Evolutionary conservation across 2,888 invertebrate genomes (phyloP), one percentile per base, ranked within the genome.

Genomic region (Agrilus mali): DNA sequence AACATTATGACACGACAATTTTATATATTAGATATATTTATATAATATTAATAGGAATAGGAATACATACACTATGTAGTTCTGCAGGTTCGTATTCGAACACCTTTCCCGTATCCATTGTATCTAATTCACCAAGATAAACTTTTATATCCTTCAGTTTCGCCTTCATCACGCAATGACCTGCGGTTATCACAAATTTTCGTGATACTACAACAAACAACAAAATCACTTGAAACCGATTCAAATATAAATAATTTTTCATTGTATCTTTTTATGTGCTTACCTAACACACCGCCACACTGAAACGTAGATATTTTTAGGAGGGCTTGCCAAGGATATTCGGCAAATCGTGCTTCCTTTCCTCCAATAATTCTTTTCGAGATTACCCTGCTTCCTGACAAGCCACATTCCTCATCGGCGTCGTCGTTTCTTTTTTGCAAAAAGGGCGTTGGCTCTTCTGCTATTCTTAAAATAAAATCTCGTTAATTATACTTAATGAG

Each of bases 271-370:
- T 27, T 27, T 27, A 10, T 27, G 2, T 10, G 27, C 53, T 53
- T 57, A 77, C 77, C 76, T 46, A 87, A 64, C 0, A 86, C 86
- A 1, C 87, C 87, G 2, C 88, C 87, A 55, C 87, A 88, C 57
- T 87, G 87, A 57, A 81, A 87, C 53, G 84, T 81, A 0, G 80
- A 78, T 52, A 87, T 86, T 57, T 87, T 77, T 47, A 88, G 82
- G 55, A 87, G 87, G 0, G 85, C 86, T 60, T 87, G 87, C 87
- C 87, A 88, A 0, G 88, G 87, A 57, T 85, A 84, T 67, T 86
- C 86, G 0, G 79, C 82, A 55, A 75, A 86, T 50, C 74, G 70
- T 0, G 87, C 87, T 51, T 84, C 82, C 4, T 82, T 69, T 0
- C 88, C 87, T 1, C 88, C 88, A 35, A 88, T 86, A 47, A 88